Conservation (phyloP, 2,797 vertebrate genomes). For the Chiroxiphia lanceolata region DNA sequence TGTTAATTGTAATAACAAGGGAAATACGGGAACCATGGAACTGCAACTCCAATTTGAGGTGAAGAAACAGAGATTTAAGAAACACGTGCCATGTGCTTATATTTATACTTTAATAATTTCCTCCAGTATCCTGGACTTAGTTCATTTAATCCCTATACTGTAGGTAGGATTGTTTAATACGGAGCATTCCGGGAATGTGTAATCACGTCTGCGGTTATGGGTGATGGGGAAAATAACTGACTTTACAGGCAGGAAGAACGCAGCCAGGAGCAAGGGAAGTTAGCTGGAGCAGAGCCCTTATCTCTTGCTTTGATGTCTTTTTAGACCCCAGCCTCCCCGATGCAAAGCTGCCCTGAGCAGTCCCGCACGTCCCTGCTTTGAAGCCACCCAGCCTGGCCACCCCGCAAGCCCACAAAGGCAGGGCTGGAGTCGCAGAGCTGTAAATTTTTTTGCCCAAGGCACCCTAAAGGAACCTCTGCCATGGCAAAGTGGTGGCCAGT, state of each 20-base stretch:
- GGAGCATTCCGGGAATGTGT: neutral
- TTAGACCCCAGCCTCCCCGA: neutral
- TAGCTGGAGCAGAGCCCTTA: neutral
- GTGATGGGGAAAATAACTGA: neutral
- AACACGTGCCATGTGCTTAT: neutral
- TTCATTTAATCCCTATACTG: constrained; percentile 21
- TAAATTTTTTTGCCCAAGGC: neutral
- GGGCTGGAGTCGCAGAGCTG: neutral
- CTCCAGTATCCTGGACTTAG: neutral
- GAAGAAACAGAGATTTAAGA: constrained; percentile 1
- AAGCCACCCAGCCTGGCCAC: neutral
- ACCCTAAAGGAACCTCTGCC: neutral
- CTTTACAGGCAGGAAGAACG: neutral
- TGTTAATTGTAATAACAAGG: neutral
- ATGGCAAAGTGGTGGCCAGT: fast-evolving
- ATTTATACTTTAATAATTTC: constrained; percentile 12
- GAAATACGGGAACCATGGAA: neutral
- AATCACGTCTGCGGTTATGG: neutral
- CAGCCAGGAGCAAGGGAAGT: neutral
- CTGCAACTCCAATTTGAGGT: neutral
- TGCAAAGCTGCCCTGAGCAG: neutral
- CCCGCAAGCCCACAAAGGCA: neutral
- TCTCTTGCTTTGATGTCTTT: neutral
- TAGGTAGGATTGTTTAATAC: constrained; percentile 20
- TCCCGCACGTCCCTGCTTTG: neutral